Conservation (phyloP, 2,113 vertebrate genomes). For the Illadopsis cleaveri region DNA sequence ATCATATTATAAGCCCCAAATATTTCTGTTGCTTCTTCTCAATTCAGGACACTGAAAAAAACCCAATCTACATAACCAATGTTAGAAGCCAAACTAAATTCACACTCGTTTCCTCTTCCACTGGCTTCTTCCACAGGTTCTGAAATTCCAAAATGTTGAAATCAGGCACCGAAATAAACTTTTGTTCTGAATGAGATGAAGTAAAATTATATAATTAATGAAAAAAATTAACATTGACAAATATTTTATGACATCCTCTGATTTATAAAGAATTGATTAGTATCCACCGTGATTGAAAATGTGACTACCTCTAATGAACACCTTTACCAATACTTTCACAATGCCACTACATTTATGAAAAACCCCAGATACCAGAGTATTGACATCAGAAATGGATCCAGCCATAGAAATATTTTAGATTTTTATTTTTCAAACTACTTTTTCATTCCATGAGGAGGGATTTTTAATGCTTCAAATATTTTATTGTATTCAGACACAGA, state of each 20-base stretch:
- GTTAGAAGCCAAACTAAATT: neutral
- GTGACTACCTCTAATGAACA: neutral
- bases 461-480: neutral
- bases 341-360: neutral
- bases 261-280: neutral
- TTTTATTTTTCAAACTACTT: neutral
- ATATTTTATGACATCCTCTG: neutral
- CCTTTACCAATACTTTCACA: neutral
- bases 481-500: neutral
- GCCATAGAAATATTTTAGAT: neutral
- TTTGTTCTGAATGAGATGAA: neutral
- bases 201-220: neutral
- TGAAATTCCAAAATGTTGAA: neutral
- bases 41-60: neutral
- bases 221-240: neutral
- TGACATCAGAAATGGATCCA: neutral
- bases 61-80: neutral
- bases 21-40: neutral
- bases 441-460: neutral
- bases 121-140: neutral
- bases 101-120: neutral
- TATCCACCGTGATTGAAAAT: neutral
- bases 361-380: neutral
- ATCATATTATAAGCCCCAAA: neutral
- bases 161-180: neutral